Base-by-base conservation (phyloP, 2,888 invertebrate species). In the Gortyna flavago region DNA sequence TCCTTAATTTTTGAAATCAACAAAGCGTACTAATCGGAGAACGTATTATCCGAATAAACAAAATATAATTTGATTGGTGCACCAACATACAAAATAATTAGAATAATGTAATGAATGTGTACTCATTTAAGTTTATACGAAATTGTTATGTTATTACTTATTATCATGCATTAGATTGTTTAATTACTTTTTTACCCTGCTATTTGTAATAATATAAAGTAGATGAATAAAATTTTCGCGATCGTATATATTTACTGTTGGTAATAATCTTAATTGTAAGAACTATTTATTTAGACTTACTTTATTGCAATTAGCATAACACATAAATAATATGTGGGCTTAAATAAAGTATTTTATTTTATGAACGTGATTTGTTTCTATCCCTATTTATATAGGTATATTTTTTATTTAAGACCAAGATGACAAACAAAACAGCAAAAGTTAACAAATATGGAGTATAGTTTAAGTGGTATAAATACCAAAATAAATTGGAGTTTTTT, bases 281-380 rank as follows among this genome's bases (percentile, higher is more conserved):
- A 90, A 91, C 91, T 96, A 95, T 95, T 95, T 95, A 95, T 92
- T 91, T 92, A 93, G 93, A 90, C 86, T 89, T 91, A 92, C 89
- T 90, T 90, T 92, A 93, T 91, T 92, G 92, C 92, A 92, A 91
- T 93, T 93, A 95, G 92, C 89, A 86, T 91, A 91, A 92, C 91
- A 91, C 90, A 91, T 93, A 93, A 92, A 92, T 92, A 71, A 90
- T 90, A 95, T 95, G 94, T 95, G 94, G 93, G 96, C 96, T 96
- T 96, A 95, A 89, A 95, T 96, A 96, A 96, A 96, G 90, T 96
- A 96, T 96, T 96, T 96, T 96, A 96, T 95, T 94, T 93, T 93
- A 94, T 83, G 75, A 79, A 71, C n/a, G 76, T 85, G 86, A 86
- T 90, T 92, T 72, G 54, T 72, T 68, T 65, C 61, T 54, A 32